Conservation (phyloP, 2,113 vertebrate species). For the Larimichthys polyactis region DNA sequence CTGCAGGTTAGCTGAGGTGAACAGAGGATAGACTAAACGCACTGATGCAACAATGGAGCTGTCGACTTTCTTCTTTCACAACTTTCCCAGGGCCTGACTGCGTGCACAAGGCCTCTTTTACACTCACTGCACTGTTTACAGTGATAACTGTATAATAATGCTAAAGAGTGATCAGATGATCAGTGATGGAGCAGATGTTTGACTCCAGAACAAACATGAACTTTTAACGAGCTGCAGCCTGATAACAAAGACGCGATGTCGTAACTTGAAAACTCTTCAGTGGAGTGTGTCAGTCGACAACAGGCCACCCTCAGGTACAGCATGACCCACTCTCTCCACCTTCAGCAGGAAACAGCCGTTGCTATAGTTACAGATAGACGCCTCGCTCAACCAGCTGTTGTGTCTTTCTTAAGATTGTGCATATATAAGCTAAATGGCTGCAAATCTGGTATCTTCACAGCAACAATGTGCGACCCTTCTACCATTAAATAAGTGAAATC, state of each 20-base stretch:
- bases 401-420: not conserved
- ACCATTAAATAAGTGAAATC: too few relatives aligned
- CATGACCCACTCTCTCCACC: not conserved
- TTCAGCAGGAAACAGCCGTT: not conserved
- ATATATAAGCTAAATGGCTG: not conserved
- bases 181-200: not conserved
- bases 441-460: not conserved
- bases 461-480: too few relatives aligned
- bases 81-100: constrained; percentile 18
- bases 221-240: not conserved
- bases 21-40: constrained; percentile 21
- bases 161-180: not conserved
- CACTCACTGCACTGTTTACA: not conserved
- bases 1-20: constrained; percentile 63
- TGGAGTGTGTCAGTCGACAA: not conserved
- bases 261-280: not conserved
- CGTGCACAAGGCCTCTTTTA: not conserved
- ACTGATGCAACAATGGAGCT: constrained; percentile 25
- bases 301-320: constrained; percentile 8
- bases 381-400: not conserved
- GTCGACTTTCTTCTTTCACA: constrained; percentile 51
- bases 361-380: constrained; percentile 8
- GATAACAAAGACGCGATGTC: not conserved
- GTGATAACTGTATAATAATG: not conserved
- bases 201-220: not conserved